Evolutionary conservation across 2,797 vertebrate species (phyloP).

Genomic region (Smutsia temminckii): DNA sequence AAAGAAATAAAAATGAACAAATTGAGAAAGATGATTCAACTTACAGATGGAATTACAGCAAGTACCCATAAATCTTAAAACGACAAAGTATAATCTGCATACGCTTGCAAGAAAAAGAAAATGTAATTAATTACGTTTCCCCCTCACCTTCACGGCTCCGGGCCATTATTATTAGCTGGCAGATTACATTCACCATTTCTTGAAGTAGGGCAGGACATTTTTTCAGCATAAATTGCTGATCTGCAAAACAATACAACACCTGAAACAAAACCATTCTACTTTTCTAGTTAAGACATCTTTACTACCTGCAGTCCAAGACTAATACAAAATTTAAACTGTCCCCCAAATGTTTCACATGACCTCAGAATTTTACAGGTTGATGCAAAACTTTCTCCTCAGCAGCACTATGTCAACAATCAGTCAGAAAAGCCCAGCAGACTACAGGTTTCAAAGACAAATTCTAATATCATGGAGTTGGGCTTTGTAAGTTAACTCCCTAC

Average conservation of each 20-base stretch:
- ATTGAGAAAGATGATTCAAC: background rate
- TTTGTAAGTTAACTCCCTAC: background rate
- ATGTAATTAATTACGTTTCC: constrained; percentile 18
- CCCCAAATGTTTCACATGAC: constrained; percentile 31
- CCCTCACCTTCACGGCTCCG: constrained; percentile 96
- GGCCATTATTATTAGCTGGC: constrained; percentile 98
- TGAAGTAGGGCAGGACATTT: constrained; percentile 97
- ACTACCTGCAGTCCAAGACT: background rate
- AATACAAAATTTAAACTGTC: constrained; percentile 43
- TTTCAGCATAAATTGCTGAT: constrained; percentile 97
- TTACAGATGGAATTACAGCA: background rate
- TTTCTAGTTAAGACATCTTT: constrained; percentile 41
- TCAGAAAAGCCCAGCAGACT: constrained; percentile 1
- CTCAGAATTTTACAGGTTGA: constrained; percentile 32
- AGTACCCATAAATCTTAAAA: constrained; percentile 23
- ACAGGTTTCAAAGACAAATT: constrained; percentile 48
- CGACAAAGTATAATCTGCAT: background rate
- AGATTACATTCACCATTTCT: constrained; percentile 99
- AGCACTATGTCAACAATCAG: background rate
- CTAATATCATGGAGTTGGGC: background rate
- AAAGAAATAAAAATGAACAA: constrained; percentile 38
- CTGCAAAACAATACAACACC: constrained; percentile 84
- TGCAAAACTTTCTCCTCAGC: background rate
- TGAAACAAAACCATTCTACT: constrained; percentile 61
- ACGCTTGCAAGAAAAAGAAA: constrained; percentile 41